Percentiles rank a stretch among this genome's conserved stretches.
phyloP scores from a whole-genome alignment of 2,113 vertebrate species.

The Gallinago paraguaiae region DNA sequence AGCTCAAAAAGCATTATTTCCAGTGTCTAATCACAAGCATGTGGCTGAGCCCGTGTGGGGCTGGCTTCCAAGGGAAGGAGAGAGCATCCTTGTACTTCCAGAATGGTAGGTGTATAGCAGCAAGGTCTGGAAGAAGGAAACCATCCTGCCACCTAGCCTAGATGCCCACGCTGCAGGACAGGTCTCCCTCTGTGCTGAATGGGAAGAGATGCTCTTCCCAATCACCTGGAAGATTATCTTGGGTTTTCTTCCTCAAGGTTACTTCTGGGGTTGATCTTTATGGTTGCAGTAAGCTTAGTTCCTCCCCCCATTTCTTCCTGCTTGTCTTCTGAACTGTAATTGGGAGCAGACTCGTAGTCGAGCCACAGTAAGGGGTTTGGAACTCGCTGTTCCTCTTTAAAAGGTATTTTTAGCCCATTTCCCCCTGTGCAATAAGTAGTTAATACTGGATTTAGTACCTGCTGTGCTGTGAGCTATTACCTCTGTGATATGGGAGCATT shows the following conservation, averaged over 20 bases:
- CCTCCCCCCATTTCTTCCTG: not conserved
- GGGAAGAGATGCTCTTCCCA: not conserved
- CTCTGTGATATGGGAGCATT: conserved; percentile 24
- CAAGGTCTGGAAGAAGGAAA: no score
- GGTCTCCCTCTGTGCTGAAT: not conserved
- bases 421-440: not conserved
- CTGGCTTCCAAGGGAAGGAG: not conserved
- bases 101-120: not conserved
- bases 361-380: not conserved
- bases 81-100: not conserved
- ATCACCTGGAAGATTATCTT: not conserved
- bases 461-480: conserved; percentile 45
- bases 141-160: not conserved
- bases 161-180: not conserved
- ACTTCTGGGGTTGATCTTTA: not conserved
- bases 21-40: not conserved
- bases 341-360: not conserved
- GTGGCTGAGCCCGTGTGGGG: not conserved
- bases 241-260: not conserved
- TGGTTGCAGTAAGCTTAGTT: not conserved
- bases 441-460: conserved; percentile 45
- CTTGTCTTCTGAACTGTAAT: not conserved
- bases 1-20: not conserved
- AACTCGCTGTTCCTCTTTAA: not conserved
- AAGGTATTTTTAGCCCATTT: not conserved